A percentile compares a stretch with the other conserved stretches of the same genome.
Conservation (phyloP, 1,140 invertebrate genomes). For the Anastrepha obliqua region DNA sequence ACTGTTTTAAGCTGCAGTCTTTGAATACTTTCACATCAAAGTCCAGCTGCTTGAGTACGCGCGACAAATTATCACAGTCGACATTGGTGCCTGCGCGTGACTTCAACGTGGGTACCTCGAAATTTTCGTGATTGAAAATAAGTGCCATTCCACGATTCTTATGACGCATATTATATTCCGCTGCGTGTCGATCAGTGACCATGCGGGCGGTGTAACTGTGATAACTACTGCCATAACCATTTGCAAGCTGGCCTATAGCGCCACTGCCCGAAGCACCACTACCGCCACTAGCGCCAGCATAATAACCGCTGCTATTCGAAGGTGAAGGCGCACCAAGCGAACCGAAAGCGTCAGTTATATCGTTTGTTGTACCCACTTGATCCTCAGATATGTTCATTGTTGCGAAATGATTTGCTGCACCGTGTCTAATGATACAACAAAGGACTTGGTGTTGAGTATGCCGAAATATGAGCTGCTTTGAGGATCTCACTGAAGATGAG, state of each 20-base stretch:
- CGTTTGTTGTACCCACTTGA: constrained; percentile 67
- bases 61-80: constrained; percentile 82
- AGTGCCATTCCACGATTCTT: constrained; percentile 85
- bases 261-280: constrained; percentile 58
- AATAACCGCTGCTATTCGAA: constrained; percentile 54
- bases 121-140: constrained; percentile 93
- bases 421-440: not conserved
- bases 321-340: constrained; percentile 58
- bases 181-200: constrained; percentile 82
- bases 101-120: constrained; percentile 79
- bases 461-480: too few species aligned
- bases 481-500: not conserved
- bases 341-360: constrained; percentile 67
- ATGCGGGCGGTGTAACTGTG: constrained; percentile 75
- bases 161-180: constrained; percentile 92
- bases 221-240: constrained; percentile 64
- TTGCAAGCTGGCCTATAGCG: constrained; percentile 69
- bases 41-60: constrained; percentile 81
- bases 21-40: constrained; percentile 83
- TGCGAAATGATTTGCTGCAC: not conserved
- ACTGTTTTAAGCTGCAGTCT: constrained; percentile 80
- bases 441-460: not conserved
- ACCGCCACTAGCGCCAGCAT: not conserved
- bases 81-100: constrained; percentile 84
- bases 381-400: constrained; percentile 58